Conservation (phyloP, 1,140 invertebrate genomes). For the Odontomachus brunneus region DNA sequence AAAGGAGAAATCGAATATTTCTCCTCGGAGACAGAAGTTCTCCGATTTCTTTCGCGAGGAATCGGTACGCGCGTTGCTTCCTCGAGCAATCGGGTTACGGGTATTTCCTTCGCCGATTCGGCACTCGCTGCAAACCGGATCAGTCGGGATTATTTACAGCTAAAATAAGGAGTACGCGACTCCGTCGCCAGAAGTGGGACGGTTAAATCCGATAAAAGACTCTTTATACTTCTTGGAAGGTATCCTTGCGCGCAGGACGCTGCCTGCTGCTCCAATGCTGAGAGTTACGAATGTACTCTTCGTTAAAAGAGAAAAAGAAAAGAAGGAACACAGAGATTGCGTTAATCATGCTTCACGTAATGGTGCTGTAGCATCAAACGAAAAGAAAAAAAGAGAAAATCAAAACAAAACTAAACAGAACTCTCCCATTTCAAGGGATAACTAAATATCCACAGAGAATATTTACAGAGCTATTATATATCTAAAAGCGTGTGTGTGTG, state of each 20-base stretch:
- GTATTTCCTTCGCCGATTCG: neutral
- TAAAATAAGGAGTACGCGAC: slow-evolving; percentile 9
- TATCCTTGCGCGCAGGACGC: neutral
- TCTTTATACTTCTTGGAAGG: slow-evolving; percentile 8
- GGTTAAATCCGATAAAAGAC: slow-evolving; percentile 29
- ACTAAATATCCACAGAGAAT: no score
- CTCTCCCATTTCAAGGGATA: no score
- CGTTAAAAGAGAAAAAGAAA: neutral
- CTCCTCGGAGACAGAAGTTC: neutral
- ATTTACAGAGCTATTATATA: no score
- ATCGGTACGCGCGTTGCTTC: neutral
- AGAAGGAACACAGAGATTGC: neutral
- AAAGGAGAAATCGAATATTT: no score
- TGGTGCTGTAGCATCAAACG: neutral
- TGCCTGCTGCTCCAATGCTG: neutral
- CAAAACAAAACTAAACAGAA: neutral
- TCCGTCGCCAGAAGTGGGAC: neutral
- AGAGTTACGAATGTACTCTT: neutral
- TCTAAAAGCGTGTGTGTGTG: no score
- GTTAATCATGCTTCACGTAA: no score
- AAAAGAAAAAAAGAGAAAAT: neutral
- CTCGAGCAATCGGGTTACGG: neutral
- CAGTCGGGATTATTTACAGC: slow-evolving; percentile 1
- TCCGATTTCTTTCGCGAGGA: neutral
- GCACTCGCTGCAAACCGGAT: slow-evolving; percentile 4